Conservation (phyloP, 92 coral and sea anemone species). For the Pocillopora grandis region DNA sequence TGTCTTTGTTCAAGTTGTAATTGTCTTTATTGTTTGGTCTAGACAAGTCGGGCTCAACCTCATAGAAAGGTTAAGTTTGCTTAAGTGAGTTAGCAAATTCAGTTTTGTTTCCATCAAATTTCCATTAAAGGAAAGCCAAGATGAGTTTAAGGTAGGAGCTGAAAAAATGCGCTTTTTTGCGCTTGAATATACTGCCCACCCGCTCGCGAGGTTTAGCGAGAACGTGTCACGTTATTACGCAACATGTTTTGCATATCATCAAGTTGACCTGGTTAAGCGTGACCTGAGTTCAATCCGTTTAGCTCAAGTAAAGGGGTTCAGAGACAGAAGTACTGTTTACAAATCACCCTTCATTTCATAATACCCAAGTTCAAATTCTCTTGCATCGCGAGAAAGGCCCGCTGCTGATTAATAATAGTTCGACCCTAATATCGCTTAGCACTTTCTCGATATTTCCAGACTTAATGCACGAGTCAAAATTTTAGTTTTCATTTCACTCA, state of each 20-base stretch:
- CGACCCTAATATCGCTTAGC: neutral
- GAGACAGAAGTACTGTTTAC: neutral
- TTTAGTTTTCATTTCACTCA: neutral
- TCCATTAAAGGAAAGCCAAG: neutral
- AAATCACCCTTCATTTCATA: too few species aligned
- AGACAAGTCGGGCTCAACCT: neutral
- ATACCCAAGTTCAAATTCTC: too few species aligned
- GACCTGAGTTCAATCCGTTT: neutral
- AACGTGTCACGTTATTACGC: neutral
- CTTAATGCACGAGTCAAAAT: neutral
- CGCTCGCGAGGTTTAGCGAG: neutral
- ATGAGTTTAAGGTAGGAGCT: neutral
- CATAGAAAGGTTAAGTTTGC: neutral
- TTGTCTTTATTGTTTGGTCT: neutral
- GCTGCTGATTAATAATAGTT: neutral
- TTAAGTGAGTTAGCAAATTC: neutral
- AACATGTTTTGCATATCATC: neutral
- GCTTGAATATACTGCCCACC: neutral
- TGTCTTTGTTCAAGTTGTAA: neutral
- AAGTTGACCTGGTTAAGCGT: neutral
- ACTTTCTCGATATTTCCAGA: neutral
- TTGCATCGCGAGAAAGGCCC: too few species aligned
- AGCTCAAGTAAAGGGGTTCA: neutral
- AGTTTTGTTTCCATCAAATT: neutral
- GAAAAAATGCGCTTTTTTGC: neutral